Base-by-base conservation (phyloP, 64 coral and sea anemone species). In the Acropora tenuis region DNA sequence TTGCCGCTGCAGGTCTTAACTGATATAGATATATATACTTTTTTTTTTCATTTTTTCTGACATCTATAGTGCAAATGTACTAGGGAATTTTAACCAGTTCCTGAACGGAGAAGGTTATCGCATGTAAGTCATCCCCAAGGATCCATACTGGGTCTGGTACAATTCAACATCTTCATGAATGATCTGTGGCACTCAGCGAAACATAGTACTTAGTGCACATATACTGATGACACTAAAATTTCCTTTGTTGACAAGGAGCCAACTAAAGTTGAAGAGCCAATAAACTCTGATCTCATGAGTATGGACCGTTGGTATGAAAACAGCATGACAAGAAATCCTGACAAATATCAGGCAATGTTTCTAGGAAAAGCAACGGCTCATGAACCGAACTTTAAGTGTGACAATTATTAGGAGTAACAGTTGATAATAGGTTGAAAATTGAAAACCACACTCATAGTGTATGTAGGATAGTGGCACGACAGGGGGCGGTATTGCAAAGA, bases 311-410 rank as follows among this genome's bases (percentile, higher is more conserved):
- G 81, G 52, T 84, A 61, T 66, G 49, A 84, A 84, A 84, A 63
- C 81, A 84, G 81, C 81, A 84, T 84, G 41, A 84, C 63, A 84
- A 84, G 80, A 84, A 84, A 84, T 41, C 80, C 80, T 20, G 53
- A 84, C 12, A 84, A 84, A 63, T 84, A 84, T 84, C 53, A 84
- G 67, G 57, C 30, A 40, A 84, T 84, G 81, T 53, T 60, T 67
- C 42, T 67, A 2, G 55, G 81, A 84, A 84, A 84, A 84, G 81
- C 49, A 67, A 63, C 81, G 3, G 81, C 5, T 59, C 5, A 84
- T 63, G 81, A 84, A 84, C 81, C 67, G 2, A 63, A 63, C 59
- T 63, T 63, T 63, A 63, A 63, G 15, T 63, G 59, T 63, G 59
- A 63, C 59, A 63, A 63, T 63, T 63, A 63, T 63, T 63, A 63